These are phyloP conservation scores for Lasioglossum marginatum DNA, from an alignment of 2,888 invertebrate species.

Conservation along the genomic window DNA sequence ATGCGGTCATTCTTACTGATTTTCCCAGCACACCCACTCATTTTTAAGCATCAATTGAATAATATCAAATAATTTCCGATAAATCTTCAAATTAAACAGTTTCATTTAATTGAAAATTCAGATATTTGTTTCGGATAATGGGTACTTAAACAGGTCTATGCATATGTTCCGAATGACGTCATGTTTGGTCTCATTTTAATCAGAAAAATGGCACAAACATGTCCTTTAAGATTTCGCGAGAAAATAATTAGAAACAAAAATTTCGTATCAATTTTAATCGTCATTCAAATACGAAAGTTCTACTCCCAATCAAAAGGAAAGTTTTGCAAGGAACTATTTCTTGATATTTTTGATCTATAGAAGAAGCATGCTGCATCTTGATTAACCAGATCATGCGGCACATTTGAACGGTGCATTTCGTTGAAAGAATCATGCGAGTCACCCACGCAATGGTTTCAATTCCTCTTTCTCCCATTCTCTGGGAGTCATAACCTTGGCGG, in stretches of 20 bases:
- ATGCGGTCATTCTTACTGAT: neutral
- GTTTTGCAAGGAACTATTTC: neutral
- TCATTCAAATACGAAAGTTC: neutral
- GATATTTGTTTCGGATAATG: too few species aligned
- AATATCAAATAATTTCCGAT: neutral
- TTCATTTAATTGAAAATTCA: too few species aligned
- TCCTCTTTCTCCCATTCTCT: neutral
- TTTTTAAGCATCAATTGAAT: neutral
- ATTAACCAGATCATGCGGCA: neutral
- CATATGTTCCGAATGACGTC: too few species aligned
- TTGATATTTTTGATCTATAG: neutral
- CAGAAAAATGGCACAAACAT: neutral
- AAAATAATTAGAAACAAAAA: too few species aligned
- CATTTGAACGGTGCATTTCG: neutral
- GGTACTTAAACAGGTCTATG: too few species aligned
- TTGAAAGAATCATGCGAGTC: neutral
- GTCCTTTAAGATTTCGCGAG: too few species aligned
- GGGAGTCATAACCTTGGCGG: slow-evolving; percentile 5
- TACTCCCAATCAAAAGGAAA: neutral
- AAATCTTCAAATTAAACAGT: too few species aligned
- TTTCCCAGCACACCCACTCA: neutral
- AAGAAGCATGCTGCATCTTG: too few species aligned
- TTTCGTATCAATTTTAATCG: neutral
- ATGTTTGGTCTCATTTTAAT: neutral
- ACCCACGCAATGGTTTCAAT: slow-evolving; percentile 3